A percentile compares a stretch with the other conserved stretches of the same genome.
These are phyloP conservation scores for Tetragonisca angustula DNA, from an alignment of 2,888 invertebrate genomes.

Conservation along the genomic window DNA sequence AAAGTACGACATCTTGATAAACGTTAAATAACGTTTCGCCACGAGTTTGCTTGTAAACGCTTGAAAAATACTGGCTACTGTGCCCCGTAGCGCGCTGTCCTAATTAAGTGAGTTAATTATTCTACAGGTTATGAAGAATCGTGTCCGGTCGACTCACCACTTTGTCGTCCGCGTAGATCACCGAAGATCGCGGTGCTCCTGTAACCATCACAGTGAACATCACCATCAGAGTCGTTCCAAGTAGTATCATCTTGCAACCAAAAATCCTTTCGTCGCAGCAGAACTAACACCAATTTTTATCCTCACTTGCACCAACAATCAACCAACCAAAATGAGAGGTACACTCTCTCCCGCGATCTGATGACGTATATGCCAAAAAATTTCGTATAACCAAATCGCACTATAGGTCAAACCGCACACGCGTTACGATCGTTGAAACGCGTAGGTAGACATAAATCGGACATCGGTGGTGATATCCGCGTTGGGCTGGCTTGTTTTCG, in stretches of 20 bases:
- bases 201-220: conserved; percentile 58
- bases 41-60: no score
- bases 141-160: conserved; percentile 76
- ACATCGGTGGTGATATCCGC: background rate
- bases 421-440: conserved; percentile 1
- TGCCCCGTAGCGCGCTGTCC: background rate
- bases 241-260: conserved; percentile 65
- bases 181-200: conserved; percentile 66
- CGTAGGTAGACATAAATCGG: background rate
- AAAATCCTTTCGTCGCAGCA: background rate
- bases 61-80: background rate
- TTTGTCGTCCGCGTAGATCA: conserved; percentile 78
- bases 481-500: background rate
- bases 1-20: no score
- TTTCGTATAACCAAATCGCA: conserved; percentile 8
- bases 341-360: conserved; percentile 12
- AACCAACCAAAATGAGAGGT: background rate
- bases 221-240: conserved; percentile 60
- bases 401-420: conserved; percentile 4
- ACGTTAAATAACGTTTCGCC: no score
- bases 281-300: conserved; percentile 31
- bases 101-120: background rate
- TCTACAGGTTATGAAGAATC: background rate
- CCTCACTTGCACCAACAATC: conserved; percentile 29
- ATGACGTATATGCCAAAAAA: background rate